Evolutionary conservation across 92 coral and sea anemone genomes (phyloP).

Genomic region (Siderastrea siderea): DNA sequence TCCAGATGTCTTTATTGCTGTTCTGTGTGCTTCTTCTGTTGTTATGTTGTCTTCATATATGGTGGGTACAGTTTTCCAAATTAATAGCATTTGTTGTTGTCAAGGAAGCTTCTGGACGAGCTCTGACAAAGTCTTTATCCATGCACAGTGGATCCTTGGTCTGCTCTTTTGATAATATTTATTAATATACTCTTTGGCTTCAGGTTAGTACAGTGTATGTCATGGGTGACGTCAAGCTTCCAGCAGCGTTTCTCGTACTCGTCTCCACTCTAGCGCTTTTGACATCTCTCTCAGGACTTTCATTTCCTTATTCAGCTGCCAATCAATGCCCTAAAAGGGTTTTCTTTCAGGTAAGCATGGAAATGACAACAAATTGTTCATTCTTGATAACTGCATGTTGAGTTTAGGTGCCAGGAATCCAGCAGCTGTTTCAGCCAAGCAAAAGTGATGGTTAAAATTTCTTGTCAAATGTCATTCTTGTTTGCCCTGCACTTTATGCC

Average conservation of each 20-base stretch:
- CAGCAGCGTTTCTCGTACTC: constrained; percentile 66
- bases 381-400: too few relatives aligned
- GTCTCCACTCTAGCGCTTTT: constrained; percentile 62
- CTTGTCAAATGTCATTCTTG: too few relatives aligned
- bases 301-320: constrained; percentile 91
- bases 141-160: too few relatives aligned
- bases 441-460: too few relatives aligned
- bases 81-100: too few relatives aligned
- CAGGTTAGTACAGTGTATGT: constrained; percentile 89
- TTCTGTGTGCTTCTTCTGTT: constrained; percentile 67
- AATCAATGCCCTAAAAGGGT: constrained; percentile 92
- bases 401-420: too few relatives aligned
- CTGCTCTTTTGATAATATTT: not conserved
- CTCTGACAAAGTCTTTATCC: too few relatives aligned
- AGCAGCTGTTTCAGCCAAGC: too few relatives aligned
- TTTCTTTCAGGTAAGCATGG: constrained; percentile 80
- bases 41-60: constrained; percentile 80
- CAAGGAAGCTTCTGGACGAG: too few relatives aligned
- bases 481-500: too few relatives aligned
- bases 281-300: constrained; percentile 76
- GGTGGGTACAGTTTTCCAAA: constrained; percentile 70
- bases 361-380: too few relatives aligned
- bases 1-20: constrained; percentile 90
- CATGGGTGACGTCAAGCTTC: constrained; percentile 74
- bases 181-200: not conserved